Base-by-base conservation (phyloP, 2,888 invertebrate species). In the Eupithecia exiguata region DNA sequence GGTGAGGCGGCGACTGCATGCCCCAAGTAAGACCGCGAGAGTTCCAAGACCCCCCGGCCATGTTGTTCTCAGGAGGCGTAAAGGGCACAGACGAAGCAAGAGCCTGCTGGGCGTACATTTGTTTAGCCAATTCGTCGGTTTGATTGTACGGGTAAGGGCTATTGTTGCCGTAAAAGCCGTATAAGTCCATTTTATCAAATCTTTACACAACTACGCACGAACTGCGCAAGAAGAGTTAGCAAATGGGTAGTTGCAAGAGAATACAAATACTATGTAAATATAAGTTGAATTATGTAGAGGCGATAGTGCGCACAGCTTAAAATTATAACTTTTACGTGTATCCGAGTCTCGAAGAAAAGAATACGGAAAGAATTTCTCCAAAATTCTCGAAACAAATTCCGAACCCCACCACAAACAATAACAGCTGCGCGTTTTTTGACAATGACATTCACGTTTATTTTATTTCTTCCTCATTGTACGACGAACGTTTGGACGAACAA, bases 11-110 rank as follows among this genome's bases (percentile, higher is more conserved):
- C 16, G 91, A 87, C 2, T 87, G 84, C 81, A 92, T 85, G 16
- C 95, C 93, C 96, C 95, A 96, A 0, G 95, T 87, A 79, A 95
- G 84, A 14, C 92, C 91, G 74, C 95, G 93, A 7, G 95, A 88
- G 79, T 94, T 95, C 95, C 95, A 95, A 0, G 95, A 94, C 1
- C 86, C 77, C n/a, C 91, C 91, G 6, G 93, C 87, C 91, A 95
- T 92, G 16, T 79, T 81, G 76, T 92, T 92, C 0, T 89, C 83
- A 68, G 87, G 90, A 38, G 86, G 81, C 74, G 85, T 84, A 75
- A 82, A 88, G 0, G 88, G 85, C n/a, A 74, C 74, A 2, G 87
- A 80, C n/a, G 88, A 83, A n/a, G 88, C 82, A 38, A 92, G 77
- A 12, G 88, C 88, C 81, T 92, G 92, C 53, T 93, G 93, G 9